These are phyloP conservation scores for Aviceda subcristata DNA, from an alignment of 2,113 vertebrate genomes.

Conservation along the genomic window DNA sequence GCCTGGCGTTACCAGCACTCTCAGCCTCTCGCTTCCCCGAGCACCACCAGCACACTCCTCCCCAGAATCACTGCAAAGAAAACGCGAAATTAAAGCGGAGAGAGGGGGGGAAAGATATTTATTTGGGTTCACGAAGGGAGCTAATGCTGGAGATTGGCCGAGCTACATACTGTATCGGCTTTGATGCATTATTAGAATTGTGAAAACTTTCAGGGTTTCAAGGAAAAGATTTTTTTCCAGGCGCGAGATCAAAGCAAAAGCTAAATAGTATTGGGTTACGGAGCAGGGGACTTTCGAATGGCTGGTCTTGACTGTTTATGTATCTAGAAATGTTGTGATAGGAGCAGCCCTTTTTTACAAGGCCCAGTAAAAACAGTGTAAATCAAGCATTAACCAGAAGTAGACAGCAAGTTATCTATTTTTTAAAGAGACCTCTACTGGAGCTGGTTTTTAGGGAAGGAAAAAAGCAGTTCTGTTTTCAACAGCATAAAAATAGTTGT, in stretches of 20 bases:
- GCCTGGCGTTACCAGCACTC: background rate
- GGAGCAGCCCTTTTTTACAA: constrained; percentile 39
- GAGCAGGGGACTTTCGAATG: constrained; percentile 47
- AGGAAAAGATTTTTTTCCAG: constrained; percentile 67
- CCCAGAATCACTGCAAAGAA: constrained; percentile 17
- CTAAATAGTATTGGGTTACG: constrained; percentile 51
- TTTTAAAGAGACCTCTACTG: background rate
- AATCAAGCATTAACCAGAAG: constrained; percentile 54
- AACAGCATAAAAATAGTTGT: constrained; percentile 35
- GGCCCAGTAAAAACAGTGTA: constrained; percentile 38
- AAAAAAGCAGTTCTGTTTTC: constrained; percentile 44
- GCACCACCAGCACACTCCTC: background rate
- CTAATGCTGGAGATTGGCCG: background rate
- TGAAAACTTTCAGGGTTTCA: constrained; percentile 54
- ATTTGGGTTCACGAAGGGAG: background rate
- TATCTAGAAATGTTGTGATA: constrained; percentile 63
- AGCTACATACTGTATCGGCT: background rate
- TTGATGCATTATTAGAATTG: constrained; percentile 45
- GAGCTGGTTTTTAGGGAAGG: background rate
- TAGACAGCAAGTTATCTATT: constrained; percentile 41
- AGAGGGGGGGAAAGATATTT: background rate
- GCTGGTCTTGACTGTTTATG: constrained; percentile 40
- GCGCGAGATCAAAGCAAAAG: constrained; percentile 61
- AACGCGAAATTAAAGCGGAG: background rate
- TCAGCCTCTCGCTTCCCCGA: background rate